phyloP scores from a whole-genome alignment of 2,113 vertebrate genomes.

The Motacilla alba region DNA sequence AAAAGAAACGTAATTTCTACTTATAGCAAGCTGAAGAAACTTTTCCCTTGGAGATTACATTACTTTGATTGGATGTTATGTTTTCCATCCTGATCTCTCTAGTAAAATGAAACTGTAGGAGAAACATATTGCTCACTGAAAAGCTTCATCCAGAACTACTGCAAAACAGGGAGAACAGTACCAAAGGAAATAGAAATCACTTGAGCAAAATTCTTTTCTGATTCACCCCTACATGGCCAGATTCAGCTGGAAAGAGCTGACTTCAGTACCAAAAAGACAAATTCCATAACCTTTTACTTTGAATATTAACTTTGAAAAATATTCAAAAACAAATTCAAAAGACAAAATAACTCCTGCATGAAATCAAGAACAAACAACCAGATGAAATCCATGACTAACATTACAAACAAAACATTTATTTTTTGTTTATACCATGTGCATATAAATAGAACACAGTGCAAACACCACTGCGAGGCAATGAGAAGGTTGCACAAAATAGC shows the following conservation, averaged over 20 bases:
- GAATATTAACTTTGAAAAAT: not conserved
- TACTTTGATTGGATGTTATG: conserved; percentile 60
- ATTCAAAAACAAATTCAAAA: not conserved
- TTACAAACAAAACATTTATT: conserved; percentile 31
- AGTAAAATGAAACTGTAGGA: conserved; percentile 37
- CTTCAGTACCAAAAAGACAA: not conserved
- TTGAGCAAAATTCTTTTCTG: not conserved
- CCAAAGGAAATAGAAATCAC: conserved; percentile 15
- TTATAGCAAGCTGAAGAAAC: conserved; percentile 60
- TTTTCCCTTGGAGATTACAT: conserved; percentile 66
- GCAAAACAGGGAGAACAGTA: not conserved
- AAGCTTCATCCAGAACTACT: conserved; percentile 1
- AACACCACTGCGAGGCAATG: not conserved
- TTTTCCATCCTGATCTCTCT: conserved; percentile 60
- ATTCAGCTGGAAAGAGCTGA: not conserved
- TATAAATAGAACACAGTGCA: conserved; percentile 32
- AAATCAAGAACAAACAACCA: not conserved
- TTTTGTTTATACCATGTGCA: not conserved
- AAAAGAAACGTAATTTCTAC: conserved; percentile 62
- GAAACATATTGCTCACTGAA: conserved; percentile 39
- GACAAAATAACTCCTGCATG: not conserved
- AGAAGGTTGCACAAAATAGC: conserved; percentile 39
- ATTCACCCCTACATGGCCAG: not conserved
- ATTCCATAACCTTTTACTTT: not conserved
- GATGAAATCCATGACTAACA: not conserved